Conservation (phyloP, 2,888 invertebrate species). For the Anorthoa munda region DNA sequence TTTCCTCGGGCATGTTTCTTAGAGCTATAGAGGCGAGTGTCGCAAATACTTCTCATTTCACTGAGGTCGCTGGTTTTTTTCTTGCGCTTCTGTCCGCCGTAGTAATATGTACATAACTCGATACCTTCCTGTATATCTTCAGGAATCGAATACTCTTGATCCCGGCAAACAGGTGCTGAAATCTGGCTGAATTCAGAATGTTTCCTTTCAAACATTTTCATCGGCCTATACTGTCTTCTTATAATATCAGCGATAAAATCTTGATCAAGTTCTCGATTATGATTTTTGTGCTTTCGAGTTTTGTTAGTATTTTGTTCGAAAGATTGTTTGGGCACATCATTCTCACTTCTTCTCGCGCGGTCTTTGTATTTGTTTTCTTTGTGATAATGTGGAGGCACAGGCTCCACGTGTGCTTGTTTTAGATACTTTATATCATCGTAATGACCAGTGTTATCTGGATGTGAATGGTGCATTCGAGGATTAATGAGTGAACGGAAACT, state of each 20-base stretch:
- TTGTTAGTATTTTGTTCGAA: conserved; percentile 64
- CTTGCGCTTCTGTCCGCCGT: conserved; percentile 63
- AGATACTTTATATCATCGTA: conserved; percentile 61
- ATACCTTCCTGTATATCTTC: conserved; percentile 74
- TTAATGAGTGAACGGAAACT: conserved; percentile 77
- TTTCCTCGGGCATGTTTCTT: conserved; percentile 71
- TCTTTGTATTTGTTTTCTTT: conserved; percentile 66
- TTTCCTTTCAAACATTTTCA: conserved; percentile 80
- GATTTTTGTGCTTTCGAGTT: conserved; percentile 66
- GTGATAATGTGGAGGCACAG: conserved; percentile 31
- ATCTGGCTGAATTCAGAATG: conserved; percentile 83
- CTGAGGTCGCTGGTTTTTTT: conserved; percentile 70
- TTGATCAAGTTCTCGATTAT: conserved; percentile 73
- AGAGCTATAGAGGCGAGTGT: conserved; percentile 80
- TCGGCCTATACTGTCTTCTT: conserved; percentile 82
- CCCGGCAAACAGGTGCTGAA: conserved; percentile 85
- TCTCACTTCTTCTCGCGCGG: conserved; percentile 47
- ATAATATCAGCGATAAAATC: conserved; percentile 86
- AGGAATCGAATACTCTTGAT: conserved; percentile 76
- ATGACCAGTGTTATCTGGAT: conserved; percentile 55
- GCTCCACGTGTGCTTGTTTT: conserved; percentile 59
- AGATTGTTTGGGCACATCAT: conserved; percentile 55
- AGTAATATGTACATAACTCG: conserved; percentile 81
- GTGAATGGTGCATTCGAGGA: conserved; percentile 57
- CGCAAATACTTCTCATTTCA: conserved; percentile 82